Evolutionary conservation across 2,888 invertebrate genomes (phyloP).

Genomic region (Argyresthia albistria): DNA sequence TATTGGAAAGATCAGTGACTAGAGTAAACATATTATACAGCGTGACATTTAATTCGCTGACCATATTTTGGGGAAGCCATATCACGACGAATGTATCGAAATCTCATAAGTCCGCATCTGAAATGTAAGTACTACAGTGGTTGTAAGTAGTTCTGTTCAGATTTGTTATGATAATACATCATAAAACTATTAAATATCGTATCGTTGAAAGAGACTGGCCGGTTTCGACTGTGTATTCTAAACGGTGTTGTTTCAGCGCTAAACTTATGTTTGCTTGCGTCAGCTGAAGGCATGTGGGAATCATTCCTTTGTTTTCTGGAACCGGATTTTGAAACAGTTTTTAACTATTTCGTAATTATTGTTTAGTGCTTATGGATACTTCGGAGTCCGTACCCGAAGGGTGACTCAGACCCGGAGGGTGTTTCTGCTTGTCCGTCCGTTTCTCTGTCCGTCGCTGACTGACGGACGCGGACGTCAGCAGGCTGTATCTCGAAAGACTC

Average conservation of each 20-base stretch:
- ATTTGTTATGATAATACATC: slow-evolving; percentile 74
- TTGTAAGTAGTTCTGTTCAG: slow-evolving; percentile 60
- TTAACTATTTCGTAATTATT: too few relatives aligned
- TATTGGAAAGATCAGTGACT: too few relatives aligned
- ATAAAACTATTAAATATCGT: slow-evolving; percentile 74
- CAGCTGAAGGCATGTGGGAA: slow-evolving; percentile 61
- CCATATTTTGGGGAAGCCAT: too few relatives aligned
- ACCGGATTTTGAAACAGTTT: slow-evolving; percentile 32
- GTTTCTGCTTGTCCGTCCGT: too few relatives aligned
- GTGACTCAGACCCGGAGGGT: too few relatives aligned
- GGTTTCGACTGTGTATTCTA: slow-evolving; percentile 41
- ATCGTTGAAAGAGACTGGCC: slow-evolving; percentile 71
- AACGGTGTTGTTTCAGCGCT: slow-evolving; percentile 65
- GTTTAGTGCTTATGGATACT: too few relatives aligned
- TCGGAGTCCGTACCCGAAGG: too few relatives aligned
- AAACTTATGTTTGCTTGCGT: slow-evolving; percentile 64
- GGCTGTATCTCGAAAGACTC: too few relatives aligned
- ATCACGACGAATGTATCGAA: slow-evolving; percentile 39
- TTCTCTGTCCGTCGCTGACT: too few relatives aligned
- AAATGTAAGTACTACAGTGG: slow-evolving; percentile 53
- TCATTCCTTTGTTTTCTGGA: slow-evolving; percentile 66
- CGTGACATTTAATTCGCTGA: too few relatives aligned
- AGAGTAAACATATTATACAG: too few relatives aligned
- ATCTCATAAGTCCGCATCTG: slow-evolving; percentile 37
- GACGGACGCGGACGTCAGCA: too few relatives aligned